These are phyloP conservation scores for Ramphastos sulfuratus DNA, from an alignment of 2,113 vertebrate species.

Conservation along the genomic window DNA sequence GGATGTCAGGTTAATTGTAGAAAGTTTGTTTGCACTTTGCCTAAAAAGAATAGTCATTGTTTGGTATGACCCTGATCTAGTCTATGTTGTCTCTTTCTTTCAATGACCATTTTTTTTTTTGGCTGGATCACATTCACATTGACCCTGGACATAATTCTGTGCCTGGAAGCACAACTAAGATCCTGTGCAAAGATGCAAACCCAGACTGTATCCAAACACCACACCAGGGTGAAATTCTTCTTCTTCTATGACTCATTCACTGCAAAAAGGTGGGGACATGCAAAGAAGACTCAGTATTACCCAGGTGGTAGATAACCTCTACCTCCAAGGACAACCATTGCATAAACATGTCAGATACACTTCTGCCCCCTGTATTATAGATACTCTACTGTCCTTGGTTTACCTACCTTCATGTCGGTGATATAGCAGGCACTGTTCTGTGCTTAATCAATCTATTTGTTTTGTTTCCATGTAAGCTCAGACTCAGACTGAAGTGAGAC, in stretches of 20 bases:
- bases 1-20: neutral
- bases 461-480: neutral
- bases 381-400: neutral
- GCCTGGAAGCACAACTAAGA: neutral
- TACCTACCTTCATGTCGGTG: neutral
- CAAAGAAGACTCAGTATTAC: neutral
- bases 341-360: neutral
- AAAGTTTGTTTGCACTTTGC: neutral
- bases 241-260: neutral
- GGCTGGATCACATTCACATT: rapidly evolving
- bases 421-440: neutral
- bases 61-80: neutral
- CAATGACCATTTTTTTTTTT: neutral
- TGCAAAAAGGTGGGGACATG: neutral
- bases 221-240: neutral
- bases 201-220: neutral
- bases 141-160: neutral
- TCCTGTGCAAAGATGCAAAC: neutral
- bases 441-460: neutral
- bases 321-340: neutral
- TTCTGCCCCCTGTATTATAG: rapidly evolving
- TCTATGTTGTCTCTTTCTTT: neutral
- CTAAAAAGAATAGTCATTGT: neutral
- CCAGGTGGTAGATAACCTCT: neutral
- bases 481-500: neutral